Percentiles rank a stretch among this genome's conserved stretches.
phyloP scores from a whole-genome alignment of 2,888 invertebrate species.

The Mechanitis messenoides region DNA sequence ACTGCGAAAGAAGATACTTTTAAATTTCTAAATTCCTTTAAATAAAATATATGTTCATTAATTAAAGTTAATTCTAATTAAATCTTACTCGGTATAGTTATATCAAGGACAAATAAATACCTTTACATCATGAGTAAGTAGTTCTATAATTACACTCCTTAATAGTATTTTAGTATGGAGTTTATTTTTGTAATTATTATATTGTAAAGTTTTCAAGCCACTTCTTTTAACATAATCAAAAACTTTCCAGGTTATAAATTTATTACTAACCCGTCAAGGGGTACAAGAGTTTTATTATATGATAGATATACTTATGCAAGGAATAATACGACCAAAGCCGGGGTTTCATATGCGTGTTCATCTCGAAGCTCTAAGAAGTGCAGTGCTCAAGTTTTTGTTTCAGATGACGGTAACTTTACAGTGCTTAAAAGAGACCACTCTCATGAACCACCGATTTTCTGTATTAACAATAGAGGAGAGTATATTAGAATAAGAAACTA shows the following conservation, averaged over 20 bases:
- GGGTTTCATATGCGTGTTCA: conserved; percentile 53
- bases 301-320: conserved; percentile 52
- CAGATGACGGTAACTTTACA: conserved; percentile 39
- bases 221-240: not conserved
- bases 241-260: conserved; percentile 48
- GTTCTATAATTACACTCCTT: no score
- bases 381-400: conserved; percentile 46
- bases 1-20: no score
- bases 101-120: no score
- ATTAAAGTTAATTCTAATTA: no score
- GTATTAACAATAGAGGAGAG: conserved; percentile 45
- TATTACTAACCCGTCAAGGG: conserved; percentile 46
- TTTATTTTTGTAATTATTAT: not conserved
- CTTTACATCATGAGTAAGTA: no score
- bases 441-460: conserved; percentile 54
- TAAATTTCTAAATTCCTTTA: no score
- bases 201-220: not conserved
- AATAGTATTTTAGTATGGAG: no score
- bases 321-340: conserved; percentile 45
- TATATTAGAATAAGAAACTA: conserved; percentile 14
- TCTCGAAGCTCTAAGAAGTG: conserved; percentile 56
- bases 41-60: no score
- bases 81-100: no score
- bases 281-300: conserved; percentile 49
- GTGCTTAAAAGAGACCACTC: conserved; percentile 44